phyloP scores from a whole-genome alignment of 1,140 invertebrate genomes.

The Rhagoletis pomonella region DNA sequence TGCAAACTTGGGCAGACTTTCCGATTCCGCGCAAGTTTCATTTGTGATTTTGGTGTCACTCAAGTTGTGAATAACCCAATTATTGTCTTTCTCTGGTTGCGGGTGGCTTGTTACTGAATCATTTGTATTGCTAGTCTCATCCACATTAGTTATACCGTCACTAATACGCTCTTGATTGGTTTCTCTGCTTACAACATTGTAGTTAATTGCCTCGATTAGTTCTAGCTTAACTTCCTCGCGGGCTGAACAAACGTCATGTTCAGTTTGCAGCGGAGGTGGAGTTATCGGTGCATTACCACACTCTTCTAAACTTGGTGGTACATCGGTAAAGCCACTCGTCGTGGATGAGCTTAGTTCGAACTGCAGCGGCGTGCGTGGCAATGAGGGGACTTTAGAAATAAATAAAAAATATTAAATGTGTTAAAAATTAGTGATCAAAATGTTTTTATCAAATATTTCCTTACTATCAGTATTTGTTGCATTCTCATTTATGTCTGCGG shows the following conservation, averaged over 20 bases:
- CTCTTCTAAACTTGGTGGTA: conserved; percentile 39
- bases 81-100: not conserved
- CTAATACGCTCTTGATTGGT: not conserved
- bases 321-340: conserved; percentile 38
- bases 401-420: not conserved
- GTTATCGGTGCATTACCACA: not conserved
- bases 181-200: not conserved
- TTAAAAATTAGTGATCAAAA: not conserved
- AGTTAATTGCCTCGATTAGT: not conserved
- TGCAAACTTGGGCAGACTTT: not conserved
- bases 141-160: not conserved
- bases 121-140: not conserved
- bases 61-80: not conserved
- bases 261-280: not conserved
- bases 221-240: not conserved
- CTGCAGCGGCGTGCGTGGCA: conserved; percentile 33
- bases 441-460: not conserved
- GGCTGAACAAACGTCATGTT: not conserved
- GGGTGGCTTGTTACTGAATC: no score
- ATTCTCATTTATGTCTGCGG: conserved; percentile 22
- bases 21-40: no score
- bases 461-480: conserved; percentile 38
- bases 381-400: not conserved
- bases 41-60: not conserved
- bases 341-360: conserved; percentile 42